Evolutionary conservation across 2,888 invertebrate species (phyloP).

Genomic region (Fissipunctia ypsillon): DNA sequence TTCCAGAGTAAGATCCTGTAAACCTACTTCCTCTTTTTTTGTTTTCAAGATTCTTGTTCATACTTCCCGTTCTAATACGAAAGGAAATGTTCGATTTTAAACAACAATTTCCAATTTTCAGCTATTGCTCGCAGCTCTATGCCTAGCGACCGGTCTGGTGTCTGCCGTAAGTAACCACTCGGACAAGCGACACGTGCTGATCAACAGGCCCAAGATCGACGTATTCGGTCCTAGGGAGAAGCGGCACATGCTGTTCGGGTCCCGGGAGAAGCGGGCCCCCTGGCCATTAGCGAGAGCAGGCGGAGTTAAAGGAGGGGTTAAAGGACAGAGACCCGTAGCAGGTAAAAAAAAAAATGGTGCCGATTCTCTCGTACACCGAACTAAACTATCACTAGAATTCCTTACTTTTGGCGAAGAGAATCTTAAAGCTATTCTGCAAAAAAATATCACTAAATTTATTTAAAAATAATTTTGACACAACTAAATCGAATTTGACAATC

Average conservation of each 20-base stretch:
- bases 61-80: no score
- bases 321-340: background rate
- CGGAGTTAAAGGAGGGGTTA: conserved; percentile 37
- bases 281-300: conserved; percentile 30
- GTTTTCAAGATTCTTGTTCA: no score
- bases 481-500: no score
- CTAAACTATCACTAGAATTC: no score
- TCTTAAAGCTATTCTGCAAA: no score
- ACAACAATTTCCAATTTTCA: conserved; percentile 20
- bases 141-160: conserved; percentile 52
- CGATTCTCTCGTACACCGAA: no score
- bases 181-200: conserved; percentile 47
- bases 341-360: no score
- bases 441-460: no score
- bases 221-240: conserved; percentile 40
- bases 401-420: no score
- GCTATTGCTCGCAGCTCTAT: conserved; percentile 43
- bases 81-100: background rate
- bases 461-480: no score
- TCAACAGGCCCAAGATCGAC: conserved; percentile 65
- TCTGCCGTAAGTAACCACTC: conserved; percentile 62
- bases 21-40: no score
- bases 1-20: no score
- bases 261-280: conserved; percentile 36
- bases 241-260: conserved; percentile 31